Evolutionary conservation across 2,888 invertebrate genomes (phyloP).

Genomic region (Dascillus cervinus): DNA sequence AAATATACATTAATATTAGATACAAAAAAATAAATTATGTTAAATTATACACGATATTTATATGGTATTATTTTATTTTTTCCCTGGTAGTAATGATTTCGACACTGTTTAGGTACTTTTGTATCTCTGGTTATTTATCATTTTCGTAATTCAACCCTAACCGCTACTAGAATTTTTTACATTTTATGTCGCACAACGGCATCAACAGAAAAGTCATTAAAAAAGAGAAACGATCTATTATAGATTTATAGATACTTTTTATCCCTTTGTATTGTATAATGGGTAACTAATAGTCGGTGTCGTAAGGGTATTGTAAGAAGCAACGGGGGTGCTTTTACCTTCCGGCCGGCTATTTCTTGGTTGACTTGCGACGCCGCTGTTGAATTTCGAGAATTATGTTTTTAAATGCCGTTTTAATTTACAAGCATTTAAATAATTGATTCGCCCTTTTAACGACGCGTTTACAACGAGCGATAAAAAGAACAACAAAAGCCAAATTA

Average conservation of each 20-base stretch:
- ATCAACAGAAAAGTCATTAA: constrained; percentile 10
- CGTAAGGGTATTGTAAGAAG: constrained; percentile 37
- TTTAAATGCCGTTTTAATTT: too few species aligned
- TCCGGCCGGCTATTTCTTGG: constrained; percentile 19
- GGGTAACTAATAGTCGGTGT: constrained; percentile 42
- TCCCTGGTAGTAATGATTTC: background rate
- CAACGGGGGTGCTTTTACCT: constrained; percentile 30
- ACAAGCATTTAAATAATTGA: too few species aligned
- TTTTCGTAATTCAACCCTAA: background rate
- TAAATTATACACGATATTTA: constrained; percentile 25
- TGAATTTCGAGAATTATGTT: too few species aligned
- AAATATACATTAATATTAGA: constrained; percentile 37
- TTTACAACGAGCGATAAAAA: too few species aligned
- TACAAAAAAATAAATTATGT: constrained; percentile 33
- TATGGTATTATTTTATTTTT: background rate
- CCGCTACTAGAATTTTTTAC: too few species aligned
- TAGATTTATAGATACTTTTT: constrained; percentile 39
- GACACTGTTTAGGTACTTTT: constrained; percentile 4
- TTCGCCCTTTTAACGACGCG: too few species aligned
- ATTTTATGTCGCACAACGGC: background rate
- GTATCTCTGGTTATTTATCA: background rate
- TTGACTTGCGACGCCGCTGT: constrained; percentile 23
- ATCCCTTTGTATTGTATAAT: constrained; percentile 33
- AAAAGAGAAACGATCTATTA: constrained; percentile 38
- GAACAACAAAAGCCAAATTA: too few species aligned